Conservation (phyloP, 1,140 invertebrate species). For the Brachionus manjavacas region DNA sequence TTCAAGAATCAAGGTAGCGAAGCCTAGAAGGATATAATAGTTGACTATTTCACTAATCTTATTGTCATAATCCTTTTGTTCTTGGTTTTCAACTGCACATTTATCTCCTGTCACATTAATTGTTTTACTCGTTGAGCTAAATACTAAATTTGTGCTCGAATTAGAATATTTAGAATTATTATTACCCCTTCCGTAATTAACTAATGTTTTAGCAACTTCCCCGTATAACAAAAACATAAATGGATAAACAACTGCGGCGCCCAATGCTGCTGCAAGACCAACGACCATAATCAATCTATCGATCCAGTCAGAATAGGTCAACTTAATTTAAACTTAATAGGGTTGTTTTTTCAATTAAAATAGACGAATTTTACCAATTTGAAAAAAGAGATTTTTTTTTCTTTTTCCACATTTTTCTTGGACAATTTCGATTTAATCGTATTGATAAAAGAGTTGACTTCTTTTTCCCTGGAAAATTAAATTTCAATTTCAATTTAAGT, state of each 20-base stretch:
- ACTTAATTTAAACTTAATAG: background rate
- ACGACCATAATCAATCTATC: conserved; percentile 22
- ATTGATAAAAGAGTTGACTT: background rate
- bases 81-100: background rate
- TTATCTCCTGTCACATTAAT: background rate
- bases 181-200: background rate
- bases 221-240: conserved; percentile 37
- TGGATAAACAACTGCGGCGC: conserved; percentile 25
- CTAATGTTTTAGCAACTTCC: conserved; percentile 13
- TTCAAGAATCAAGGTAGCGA: background rate
- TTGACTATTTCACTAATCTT: conserved; percentile 20
- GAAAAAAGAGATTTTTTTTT: background rate
- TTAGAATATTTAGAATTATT: background rate
- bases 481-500: background rate
- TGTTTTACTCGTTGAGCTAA: background rate
- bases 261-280: background rate
- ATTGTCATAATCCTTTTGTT: background rate
- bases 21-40: conserved; percentile 33
- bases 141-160: background rate
- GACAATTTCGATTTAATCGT: background rate
- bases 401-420: background rate
- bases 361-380: background rate
- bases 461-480: background rate
- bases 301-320: background rate
- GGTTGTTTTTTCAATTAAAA: background rate